A percentile compares a stretch with the other conserved stretches of the same genome.
These are phyloP conservation scores for Agriopis leucophaearia DNA, from an alignment of 2,888 invertebrate species.

Conservation along the genomic window DNA sequence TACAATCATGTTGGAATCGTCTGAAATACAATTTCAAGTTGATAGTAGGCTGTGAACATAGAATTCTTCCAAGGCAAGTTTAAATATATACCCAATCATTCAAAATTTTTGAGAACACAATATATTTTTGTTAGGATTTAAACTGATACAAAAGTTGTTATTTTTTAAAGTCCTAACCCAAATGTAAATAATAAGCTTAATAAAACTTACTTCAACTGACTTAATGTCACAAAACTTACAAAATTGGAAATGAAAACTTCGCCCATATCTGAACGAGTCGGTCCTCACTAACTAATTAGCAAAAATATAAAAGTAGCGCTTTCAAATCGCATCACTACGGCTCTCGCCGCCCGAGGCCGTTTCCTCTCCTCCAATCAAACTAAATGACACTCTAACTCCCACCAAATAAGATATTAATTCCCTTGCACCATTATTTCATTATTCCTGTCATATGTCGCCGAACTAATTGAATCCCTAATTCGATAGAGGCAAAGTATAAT, in stretches of 20 bases:
- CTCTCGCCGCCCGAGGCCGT: slow-evolving; percentile 56
- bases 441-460: slow-evolving; percentile 43
- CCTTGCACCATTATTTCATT: slow-evolving; percentile 51
- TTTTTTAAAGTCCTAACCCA: not conserved
- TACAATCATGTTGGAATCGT: too few relatives aligned
- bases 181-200: not conserved
- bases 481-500: slow-evolving; percentile 36
- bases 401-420: slow-evolving; percentile 60
- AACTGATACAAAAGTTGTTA: too few relatives aligned
- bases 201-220: not conserved
- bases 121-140: too few relatives aligned
- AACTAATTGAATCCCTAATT: slow-evolving; percentile 46
- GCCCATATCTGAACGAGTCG: slow-evolving; percentile 39
- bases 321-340: slow-evolving; percentile 62
- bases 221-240: not conserved
- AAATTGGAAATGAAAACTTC: slow-evolving; percentile 36
- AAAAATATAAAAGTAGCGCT: slow-evolving; percentile 45
- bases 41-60: too few relatives aligned
- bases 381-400: slow-evolving; percentile 56
- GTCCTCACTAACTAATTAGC: slow-evolving; percentile 46
- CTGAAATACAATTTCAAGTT: too few relatives aligned
- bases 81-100: too few relatives aligned
- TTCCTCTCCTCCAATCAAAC: slow-evolving; percentile 45
- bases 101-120: too few relatives aligned
- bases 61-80: too few relatives aligned